phyloP scores from a whole-genome alignment of 2,888 invertebrate species.

The Gari tellinella region DNA sequence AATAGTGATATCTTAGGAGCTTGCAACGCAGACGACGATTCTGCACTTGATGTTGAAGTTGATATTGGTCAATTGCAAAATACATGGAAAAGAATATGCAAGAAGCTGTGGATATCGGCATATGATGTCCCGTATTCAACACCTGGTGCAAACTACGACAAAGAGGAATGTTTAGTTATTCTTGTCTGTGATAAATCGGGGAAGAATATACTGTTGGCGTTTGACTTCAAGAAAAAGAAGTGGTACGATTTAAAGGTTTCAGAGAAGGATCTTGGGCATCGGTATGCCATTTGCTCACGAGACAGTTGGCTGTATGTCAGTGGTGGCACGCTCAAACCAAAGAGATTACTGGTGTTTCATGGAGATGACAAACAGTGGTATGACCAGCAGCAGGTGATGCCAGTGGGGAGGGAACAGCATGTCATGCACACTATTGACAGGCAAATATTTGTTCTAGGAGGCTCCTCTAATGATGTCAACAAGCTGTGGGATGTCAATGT shows the following conservation, averaged over 20 bases:
- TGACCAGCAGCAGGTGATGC: slow-evolving; percentile 12
- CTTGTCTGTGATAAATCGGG: slow-evolving; percentile 34
- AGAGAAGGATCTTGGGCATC: slow-evolving; percentile 32
- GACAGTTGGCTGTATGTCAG: slow-evolving; percentile 39
- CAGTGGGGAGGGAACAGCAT: slow-evolving; percentile 41
- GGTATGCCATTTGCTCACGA: slow-evolving; percentile 39
- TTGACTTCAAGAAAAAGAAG: slow-evolving; percentile 35
- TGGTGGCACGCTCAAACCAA: slow-evolving; percentile 29
- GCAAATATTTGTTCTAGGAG: slow-evolving; percentile 45
- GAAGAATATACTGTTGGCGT: slow-evolving; percentile 27
- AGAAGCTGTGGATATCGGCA: slow-evolving; percentile 26
- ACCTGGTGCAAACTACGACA: neutral
- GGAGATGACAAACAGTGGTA: slow-evolving; percentile 16
- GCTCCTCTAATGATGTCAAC: slow-evolving; percentile 1
- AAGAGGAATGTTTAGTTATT: slow-evolving; percentile 31
- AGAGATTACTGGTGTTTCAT: slow-evolving; percentile 28
- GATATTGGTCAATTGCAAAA: slow-evolving; percentile 4
- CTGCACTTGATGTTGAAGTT: neutral
- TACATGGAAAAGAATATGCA: slow-evolving; percentile 21
- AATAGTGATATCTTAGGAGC: slow-evolving; percentile 21
- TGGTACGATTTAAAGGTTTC: slow-evolving; percentile 31
- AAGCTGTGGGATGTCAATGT: slow-evolving; percentile 25
- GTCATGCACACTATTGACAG: slow-evolving; percentile 28
- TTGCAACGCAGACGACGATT: slow-evolving; percentile 13
- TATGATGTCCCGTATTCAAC: neutral